A percentile compares a stretch with the other conserved stretches of the same genome.
phyloP scores from a whole-genome alignment of 2,888 invertebrate genomes.

The Drosophila aldrichi region DNA sequence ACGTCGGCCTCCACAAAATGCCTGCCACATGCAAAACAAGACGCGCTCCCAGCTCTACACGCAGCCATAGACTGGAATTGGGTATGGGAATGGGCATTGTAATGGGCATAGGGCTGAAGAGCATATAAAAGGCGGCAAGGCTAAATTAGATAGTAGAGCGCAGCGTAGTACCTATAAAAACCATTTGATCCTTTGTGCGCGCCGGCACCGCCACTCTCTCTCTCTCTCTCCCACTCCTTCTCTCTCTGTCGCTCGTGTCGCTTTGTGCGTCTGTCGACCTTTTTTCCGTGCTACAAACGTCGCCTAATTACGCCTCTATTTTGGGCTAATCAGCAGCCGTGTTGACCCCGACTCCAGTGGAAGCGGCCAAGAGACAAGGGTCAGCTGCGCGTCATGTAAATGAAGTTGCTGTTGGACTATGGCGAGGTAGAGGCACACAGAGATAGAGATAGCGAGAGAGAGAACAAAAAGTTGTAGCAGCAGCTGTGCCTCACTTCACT shows the following conservation, averaged over 20 bases:
- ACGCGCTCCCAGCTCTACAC: conserved; percentile 28
- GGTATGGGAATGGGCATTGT: conserved; percentile 3
- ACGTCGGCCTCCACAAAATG: conserved; percentile 67
- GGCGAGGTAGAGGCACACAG: neutral
- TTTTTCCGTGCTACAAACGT: conserved; percentile 40
- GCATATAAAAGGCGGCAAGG: conserved; percentile 61
- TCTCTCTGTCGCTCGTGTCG: neutral
- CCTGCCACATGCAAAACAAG: conserved; percentile 60
- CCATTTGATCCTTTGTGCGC: conserved; percentile 74
- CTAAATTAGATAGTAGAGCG: conserved; percentile 72
- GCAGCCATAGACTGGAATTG: conserved; percentile 22
- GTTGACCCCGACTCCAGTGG: conserved; percentile 34
- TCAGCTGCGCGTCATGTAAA: conserved; percentile 63
- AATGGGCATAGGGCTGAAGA: conserved; percentile 12
- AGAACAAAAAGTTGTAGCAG: neutral
- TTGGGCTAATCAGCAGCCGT: conserved; percentile 74
- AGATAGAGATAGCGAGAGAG: no score
- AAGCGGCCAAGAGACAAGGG: conserved; percentile 36
- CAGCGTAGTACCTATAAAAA: conserved; percentile 42
- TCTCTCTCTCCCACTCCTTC: neutral
- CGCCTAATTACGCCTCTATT: conserved; percentile 75
- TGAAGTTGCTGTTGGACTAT: conserved; percentile 31
- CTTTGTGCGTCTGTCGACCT: conserved; percentile 36
- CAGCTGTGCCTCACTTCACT: conserved; percentile 35
- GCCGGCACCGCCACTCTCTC: conserved; percentile 31